These are phyloP conservation scores for Tricholauxania praeusta DNA, from an alignment of 2,888 invertebrate genomes.

Conservation along the genomic window DNA sequence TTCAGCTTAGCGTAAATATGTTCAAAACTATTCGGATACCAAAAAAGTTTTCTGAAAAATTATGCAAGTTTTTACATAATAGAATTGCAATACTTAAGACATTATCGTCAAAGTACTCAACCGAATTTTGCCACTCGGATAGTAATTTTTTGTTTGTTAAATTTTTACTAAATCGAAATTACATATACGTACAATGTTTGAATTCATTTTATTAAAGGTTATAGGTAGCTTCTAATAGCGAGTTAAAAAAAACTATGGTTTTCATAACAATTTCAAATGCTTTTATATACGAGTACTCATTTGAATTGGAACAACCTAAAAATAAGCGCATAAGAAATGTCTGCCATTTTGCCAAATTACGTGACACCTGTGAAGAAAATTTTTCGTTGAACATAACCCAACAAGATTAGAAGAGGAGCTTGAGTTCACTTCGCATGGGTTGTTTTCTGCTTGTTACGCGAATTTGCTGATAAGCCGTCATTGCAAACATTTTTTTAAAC, in stretches of 20 bases:
- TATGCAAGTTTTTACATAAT: no score
- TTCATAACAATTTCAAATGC: constrained; percentile 40
- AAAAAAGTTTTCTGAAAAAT: no score
- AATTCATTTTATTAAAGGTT: constrained; percentile 49
- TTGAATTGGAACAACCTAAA: no score
- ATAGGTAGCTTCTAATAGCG: constrained; percentile 39
- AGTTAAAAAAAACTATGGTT: constrained; percentile 47
- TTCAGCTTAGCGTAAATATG: no score
- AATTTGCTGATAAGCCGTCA: constrained; percentile 16
- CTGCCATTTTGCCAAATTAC: constrained; percentile 31
- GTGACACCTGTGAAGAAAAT: constrained; percentile 41
- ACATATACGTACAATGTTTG: constrained; percentile 51
- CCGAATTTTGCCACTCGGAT: no score
- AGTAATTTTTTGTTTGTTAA: no score
- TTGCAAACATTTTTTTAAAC: neutral
- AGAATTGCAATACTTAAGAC: no score
- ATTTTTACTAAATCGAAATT: neutral
- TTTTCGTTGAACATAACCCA: constrained; percentile 1
- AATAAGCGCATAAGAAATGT: neutral
- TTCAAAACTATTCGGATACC: no score
- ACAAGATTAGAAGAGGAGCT: constrained; percentile 31
- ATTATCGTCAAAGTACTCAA: no score
- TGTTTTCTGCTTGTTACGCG: constrained; percentile 22
- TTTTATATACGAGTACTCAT: constrained; percentile 35
- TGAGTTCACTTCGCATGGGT: neutral